Percentiles rank a stretch among this genome's conserved stretches.
Evolutionary conservation across 1,140 invertebrate genomes (phyloP).

Genomic region (Lepidurus arcticus): DNA sequence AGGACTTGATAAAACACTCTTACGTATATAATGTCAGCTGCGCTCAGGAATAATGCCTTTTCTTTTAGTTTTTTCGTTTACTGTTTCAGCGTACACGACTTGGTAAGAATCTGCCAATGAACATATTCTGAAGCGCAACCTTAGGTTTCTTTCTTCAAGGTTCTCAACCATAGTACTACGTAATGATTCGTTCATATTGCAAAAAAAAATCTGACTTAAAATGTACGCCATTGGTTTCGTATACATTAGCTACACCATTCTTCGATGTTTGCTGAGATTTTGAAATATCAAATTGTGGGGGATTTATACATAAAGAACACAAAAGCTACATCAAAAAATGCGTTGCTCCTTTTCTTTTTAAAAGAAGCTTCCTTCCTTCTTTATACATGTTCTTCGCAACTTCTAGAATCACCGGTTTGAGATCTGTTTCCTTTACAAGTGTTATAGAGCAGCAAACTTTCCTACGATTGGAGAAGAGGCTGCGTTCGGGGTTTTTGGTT

Average conservation of each 20-base stretch:
- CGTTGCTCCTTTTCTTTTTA: not conserved
- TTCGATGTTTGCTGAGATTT: not conserved
- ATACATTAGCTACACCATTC: not conserved
- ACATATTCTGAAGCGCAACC: not conserved
- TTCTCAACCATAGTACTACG: too few species aligned
- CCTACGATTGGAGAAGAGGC: not conserved
- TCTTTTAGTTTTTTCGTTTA: not conserved
- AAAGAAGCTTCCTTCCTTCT: too few species aligned
- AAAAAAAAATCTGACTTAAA: too few species aligned
- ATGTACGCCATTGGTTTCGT: not conserved
- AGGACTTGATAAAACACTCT: too few species aligned
- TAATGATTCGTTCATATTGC: too few species aligned
- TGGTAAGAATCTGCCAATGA: too few species aligned
- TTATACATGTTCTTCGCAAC: too few species aligned
- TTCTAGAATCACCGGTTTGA: too few species aligned
- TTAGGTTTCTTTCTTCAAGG: not conserved
- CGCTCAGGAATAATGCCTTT: too few species aligned
- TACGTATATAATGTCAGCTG: too few species aligned
- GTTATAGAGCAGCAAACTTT: not conserved
- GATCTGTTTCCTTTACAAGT: too few species aligned
- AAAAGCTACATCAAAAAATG: conserved; percentile 3
- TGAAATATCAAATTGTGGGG: not conserved
- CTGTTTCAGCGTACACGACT: too few species aligned
- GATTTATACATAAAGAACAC: not conserved
- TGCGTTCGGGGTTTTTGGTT: not conserved